Conservation (phyloP, 2,888 invertebrate genomes). For the Mactromeris polynyma region DNA sequence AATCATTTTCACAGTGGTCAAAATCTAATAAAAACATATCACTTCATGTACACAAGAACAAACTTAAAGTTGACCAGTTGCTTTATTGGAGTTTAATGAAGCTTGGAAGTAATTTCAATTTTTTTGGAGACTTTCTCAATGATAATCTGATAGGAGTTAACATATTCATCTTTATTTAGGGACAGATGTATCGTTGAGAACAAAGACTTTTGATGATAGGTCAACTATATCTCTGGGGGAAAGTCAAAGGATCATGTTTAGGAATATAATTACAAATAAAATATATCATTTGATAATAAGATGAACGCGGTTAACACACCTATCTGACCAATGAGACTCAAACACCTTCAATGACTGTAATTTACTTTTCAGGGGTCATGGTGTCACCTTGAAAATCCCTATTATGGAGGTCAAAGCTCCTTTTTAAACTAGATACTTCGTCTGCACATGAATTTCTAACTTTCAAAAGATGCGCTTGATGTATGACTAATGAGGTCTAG, state of each 20-base stretch:
- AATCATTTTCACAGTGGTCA: conserved; percentile 28
- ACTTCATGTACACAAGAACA: neutral
- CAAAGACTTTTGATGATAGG: conserved; percentile 15
- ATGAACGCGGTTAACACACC: neutral
- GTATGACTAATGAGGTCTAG: neutral
- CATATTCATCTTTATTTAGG: conserved; percentile 24
- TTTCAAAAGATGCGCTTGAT: neutral
- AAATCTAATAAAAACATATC: neutral
- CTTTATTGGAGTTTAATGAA: conserved; percentile 38
- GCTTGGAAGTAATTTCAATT: conserved; percentile 32
- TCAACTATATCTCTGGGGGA: neutral
- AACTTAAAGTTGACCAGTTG: conserved; percentile 14
- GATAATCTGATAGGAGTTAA: neutral
- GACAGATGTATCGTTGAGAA: conserved; percentile 34
- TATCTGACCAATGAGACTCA: neutral
- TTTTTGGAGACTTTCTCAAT: conserved; percentile 21
- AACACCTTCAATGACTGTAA: neutral
- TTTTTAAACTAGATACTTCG: neutral
- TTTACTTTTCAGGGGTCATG: neutral
- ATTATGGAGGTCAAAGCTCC: neutral
- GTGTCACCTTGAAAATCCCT: neutral
- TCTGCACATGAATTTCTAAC: neutral
- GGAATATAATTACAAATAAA: neutral
- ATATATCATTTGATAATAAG: too few species aligned
- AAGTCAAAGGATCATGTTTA: neutral